These are phyloP conservation scores for Reticulitermes speratus DNA, from an alignment of 1,140 invertebrate species.

Conservation along the genomic window DNA sequence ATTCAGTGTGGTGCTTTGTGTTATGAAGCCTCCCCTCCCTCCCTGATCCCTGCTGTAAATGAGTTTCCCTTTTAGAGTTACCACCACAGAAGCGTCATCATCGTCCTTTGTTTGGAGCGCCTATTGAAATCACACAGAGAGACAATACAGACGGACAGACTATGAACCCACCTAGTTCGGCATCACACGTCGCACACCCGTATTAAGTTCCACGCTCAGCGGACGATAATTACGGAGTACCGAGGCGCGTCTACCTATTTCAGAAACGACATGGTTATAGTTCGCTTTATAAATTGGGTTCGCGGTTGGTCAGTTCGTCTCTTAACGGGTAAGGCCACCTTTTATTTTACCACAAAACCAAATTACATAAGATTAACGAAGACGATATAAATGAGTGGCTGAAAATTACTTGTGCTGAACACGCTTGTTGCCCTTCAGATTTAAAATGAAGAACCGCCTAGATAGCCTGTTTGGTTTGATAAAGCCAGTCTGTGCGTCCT, in stretches of 20 bases:
- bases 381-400: too few species aligned
- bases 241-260: neutral
- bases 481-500: too few species aligned
- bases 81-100: conserved; percentile 5
- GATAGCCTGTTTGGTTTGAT: too few species aligned
- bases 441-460: too few species aligned
- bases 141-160: neutral
- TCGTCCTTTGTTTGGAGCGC: neutral
- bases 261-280: neutral
- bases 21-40: neutral
- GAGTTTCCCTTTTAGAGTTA: conserved; percentile 8
- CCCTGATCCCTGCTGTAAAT: neutral
- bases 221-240: neutral
- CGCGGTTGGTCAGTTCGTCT: neutral
- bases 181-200: neutral
- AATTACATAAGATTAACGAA: too few species aligned
- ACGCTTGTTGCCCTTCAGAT: too few species aligned
- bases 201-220: neutral
- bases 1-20: conserved; percentile 4
- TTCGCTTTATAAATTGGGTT: neutral
- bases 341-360: too few species aligned
- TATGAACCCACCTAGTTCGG: neutral
- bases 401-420: too few species aligned
- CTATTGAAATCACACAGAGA: neutral
- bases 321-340: neutral